These are phyloP conservation scores for Palythoa grandiflora DNA, from an alignment of 92 coral and sea anemone genomes.

Conservation along the genomic window DNA sequence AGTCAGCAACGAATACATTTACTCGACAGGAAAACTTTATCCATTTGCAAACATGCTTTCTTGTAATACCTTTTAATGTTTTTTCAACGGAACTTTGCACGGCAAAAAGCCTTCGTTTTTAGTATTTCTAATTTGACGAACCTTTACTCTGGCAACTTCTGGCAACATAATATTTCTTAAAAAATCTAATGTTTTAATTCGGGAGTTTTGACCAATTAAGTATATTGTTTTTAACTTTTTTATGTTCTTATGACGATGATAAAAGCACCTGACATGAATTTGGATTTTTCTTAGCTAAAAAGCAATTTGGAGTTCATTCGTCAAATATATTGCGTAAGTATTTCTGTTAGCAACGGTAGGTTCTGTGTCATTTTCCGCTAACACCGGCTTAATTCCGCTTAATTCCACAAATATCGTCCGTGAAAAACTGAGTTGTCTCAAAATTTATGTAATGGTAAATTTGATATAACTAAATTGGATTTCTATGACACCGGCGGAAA, in stretches of 20 bases:
- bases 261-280: not conserved
- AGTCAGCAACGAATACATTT: not conserved
- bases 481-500: not conserved
- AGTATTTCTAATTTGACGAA: too few species aligned
- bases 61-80: too few species aligned
- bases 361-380: too few species aligned
- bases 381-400: too few species aligned
- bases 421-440: too few species aligned
- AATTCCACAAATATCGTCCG: too few species aligned
- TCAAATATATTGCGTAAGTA: not conserved
- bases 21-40: not conserved
- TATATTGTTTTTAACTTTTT: not conserved
- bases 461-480: not conserved
- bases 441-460: not conserved
- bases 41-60: not conserved
- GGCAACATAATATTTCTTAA: not conserved
- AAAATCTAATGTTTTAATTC: not conserved
- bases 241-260: not conserved
- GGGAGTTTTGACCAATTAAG: not conserved
- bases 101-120: too few species aligned
- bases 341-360: not conserved
- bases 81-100: too few species aligned
- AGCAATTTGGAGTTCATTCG: not conserved
- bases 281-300: not conserved
- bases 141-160: too few species aligned